phyloP scores from a whole-genome alignment of 2,888 invertebrate genomes.

The Watsonalla binaria region DNA sequence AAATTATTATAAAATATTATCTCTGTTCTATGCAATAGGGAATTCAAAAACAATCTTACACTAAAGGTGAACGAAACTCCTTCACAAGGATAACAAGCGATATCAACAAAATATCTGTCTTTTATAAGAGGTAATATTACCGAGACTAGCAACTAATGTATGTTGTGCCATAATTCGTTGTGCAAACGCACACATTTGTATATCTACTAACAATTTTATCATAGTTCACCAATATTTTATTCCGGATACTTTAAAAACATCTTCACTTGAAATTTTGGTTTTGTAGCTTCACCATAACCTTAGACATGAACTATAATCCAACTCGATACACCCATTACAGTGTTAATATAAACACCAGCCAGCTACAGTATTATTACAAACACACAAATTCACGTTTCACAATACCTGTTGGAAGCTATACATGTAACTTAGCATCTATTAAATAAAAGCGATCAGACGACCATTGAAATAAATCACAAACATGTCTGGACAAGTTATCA shows the following conservation, averaged over 20 bases:
- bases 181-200: constrained; percentile 44
- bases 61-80: constrained; percentile 64
- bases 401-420: constrained; percentile 44
- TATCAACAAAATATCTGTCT: constrained; percentile 58
- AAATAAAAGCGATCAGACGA: constrained; percentile 43
- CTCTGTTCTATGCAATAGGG: constrained; percentile 56
- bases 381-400: constrained; percentile 43
- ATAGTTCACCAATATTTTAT: too few species aligned
- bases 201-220: constrained; percentile 18
- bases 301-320: constrained; percentile 9
- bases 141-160: constrained; percentile 56
- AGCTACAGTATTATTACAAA: constrained; percentile 36
- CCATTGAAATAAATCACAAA: constrained; percentile 40
- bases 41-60: constrained; percentile 56
- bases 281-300: too few species aligned
- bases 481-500: constrained; percentile 33
- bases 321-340: constrained; percentile 31
- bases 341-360: too few species aligned
- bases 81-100: constrained; percentile 75
- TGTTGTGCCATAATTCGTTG: constrained; percentile 60
- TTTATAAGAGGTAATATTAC: constrained; percentile 60
- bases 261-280: too few species aligned
- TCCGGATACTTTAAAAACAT: too few species aligned
- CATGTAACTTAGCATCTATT: constrained; percentile 25
- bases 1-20: constrained; percentile 59